A percentile compares a stretch with the other conserved stretches of the same genome.
Evolutionary conservation across 2,888 invertebrate genomes (phyloP).

Genomic region (Hydroisotoma schaefferi): DNA sequence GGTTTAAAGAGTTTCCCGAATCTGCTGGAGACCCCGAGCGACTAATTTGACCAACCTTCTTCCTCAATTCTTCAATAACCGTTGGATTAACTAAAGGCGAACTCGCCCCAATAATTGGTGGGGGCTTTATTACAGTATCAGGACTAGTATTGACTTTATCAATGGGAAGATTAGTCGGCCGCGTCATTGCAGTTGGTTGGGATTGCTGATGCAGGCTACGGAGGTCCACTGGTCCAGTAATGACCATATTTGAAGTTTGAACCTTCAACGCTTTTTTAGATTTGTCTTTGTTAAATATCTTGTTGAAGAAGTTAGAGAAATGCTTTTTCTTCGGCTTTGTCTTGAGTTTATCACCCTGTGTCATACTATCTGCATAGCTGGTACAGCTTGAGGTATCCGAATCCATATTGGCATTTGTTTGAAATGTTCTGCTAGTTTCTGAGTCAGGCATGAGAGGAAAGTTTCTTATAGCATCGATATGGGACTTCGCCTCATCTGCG

Average conservation of each 20-base stretch:
- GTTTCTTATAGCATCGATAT: background rate
- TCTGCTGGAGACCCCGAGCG: background rate
- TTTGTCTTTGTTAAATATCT: constrained; percentile 44
- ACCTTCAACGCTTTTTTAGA: constrained; percentile 21
- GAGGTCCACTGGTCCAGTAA: constrained; percentile 43
- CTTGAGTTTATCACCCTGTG: constrained; percentile 11
- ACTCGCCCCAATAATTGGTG: background rate
- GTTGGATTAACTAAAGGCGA: constrained; percentile 24
- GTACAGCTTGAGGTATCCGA: constrained; percentile 1
- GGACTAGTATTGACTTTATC: background rate
- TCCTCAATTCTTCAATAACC: constrained; percentile 43
- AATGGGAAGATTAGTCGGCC: constrained; percentile 7
- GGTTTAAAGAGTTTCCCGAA: too few species aligned
- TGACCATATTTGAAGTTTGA: constrained; percentile 26
- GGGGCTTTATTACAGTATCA: background rate
- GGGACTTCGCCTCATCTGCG: too few species aligned
- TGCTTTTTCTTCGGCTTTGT: constrained; percentile 32
- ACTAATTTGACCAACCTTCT: constrained; percentile 35
- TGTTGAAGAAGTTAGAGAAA: constrained; percentile 40
- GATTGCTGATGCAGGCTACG: constrained; percentile 9
- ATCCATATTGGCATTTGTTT: constrained; percentile 1
- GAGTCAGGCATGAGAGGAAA: constrained; percentile 17
- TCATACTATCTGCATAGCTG: background rate
- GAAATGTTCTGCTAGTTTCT: background rate
- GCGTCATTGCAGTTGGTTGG: background rate